Evolutionary conservation across 2,797 vertebrate species (phyloP), one percentile per base, ranked within the genome.

Genomic region (Gadopsis marmoratus): DNA sequence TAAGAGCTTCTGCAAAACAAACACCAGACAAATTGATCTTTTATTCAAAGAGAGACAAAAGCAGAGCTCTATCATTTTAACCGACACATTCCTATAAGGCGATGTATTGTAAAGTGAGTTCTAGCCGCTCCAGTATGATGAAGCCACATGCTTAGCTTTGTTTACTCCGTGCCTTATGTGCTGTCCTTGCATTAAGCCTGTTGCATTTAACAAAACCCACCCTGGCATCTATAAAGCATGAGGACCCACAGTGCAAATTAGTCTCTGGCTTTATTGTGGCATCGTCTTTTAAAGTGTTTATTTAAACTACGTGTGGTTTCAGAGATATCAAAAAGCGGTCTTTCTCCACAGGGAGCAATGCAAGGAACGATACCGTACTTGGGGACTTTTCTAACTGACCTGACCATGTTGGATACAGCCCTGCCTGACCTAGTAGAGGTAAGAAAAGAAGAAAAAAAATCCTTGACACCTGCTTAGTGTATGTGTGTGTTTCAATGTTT

Each of bases 371-470:
- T 99, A 50, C 98, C 98, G 0, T 99, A 98, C 87, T 90, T 99
- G 78, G 98, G 98, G 50, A 98, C 97, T 12, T 99, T 99, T 85
- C 93, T 99, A 23, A 98, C 97, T 0, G 97, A 99, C 82, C 93
- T 99, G 68, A 96, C 97, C 86, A 99, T 98, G 98, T 89, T 99
- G n/a, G 97, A 99, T 82, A 97, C 97, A 0, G 98, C 98, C 14
- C 95, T 97, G 45, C 97, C 97, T 29, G 97, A 99, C 86, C 89
- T 95, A n/a, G 92, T 96, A 0, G 97, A 99, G 96, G 97, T 99
- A 84, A 90, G 87, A 72, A 53, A 31, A 73, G 53, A 31, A 48
- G 41, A 9, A 31, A 73, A 55, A 31, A 48, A 48, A 9, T 7
- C 39, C 33, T 21, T 11, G 62, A 55, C 83, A 81, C 82, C 86